These are phyloP conservation scores for Archivesica marissinica DNA, from an alignment of 1,140 invertebrate genomes.

Conservation along the genomic window DNA sequence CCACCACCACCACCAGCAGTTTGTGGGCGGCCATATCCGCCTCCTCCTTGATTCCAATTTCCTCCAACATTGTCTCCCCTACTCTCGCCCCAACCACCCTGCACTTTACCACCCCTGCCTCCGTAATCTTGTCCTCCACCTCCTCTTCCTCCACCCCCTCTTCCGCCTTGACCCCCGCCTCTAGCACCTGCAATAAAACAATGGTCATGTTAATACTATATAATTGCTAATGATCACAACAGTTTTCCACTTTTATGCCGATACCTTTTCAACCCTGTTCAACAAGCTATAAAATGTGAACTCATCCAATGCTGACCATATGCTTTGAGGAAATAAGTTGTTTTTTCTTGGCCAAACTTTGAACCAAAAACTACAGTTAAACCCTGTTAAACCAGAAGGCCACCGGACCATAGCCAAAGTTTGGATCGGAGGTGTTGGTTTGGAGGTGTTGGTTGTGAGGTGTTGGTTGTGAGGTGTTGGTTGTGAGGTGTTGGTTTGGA, in stretches of 20 bases:
- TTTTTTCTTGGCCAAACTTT: too few species aligned
- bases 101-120: slow-evolving; percentile 70
- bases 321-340: too few species aligned
- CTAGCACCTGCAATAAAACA: slow-evolving; percentile 6
- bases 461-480: too few species aligned
- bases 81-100: slow-evolving; percentile 69
- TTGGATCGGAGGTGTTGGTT: too few species aligned
- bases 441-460: too few species aligned
- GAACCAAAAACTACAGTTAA: too few species aligned
- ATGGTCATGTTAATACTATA: background rate
- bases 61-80: slow-evolving; percentile 44
- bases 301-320: too few species aligned
- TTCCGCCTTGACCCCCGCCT: slow-evolving; percentile 64
- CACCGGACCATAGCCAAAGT: too few species aligned
- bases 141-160: slow-evolving; percentile 67
- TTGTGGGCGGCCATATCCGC: slow-evolving; percentile 63
- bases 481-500: too few species aligned
- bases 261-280: background rate
- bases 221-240: too few species aligned
- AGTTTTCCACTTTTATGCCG: background rate
- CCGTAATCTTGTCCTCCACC: slow-evolving; percentile 67
- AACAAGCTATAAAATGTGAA: background rate
- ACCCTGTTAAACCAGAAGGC: too few species aligned
- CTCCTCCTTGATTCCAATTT: slow-evolving; percentile 65
- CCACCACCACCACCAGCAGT: slow-evolving; percentile 64